Evolutionary conservation across 2,797 vertebrate species (phyloP).

Genomic region (Acanthornis magna): DNA sequence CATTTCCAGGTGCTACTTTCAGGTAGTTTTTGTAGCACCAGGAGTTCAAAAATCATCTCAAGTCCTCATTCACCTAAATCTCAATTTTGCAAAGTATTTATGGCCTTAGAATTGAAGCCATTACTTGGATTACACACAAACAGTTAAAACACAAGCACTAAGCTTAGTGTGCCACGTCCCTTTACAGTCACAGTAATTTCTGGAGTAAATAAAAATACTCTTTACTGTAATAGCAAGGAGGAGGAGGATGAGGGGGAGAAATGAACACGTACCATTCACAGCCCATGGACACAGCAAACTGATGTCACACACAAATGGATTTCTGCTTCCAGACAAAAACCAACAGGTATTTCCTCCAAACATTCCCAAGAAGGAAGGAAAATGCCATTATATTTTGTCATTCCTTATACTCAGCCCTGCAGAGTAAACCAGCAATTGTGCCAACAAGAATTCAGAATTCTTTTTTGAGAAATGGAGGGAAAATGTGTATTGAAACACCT

Average conservation of each 20-base stretch:
- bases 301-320: neutral
- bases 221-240: neutral
- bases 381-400: neutral
- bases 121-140: neutral
- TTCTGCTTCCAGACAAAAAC: neutral
- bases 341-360: neutral
- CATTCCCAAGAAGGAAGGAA: neutral
- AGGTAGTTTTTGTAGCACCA: neutral
- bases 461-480: neutral
- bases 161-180: neutral
- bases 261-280: fast-evolving
- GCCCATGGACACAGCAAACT: neutral
- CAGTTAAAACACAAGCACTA: neutral
- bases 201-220: neutral
- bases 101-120: neutral
- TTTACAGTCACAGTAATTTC: neutral
- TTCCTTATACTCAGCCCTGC: neutral
- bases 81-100: neutral
- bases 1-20: neutral
- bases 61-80: neutral
- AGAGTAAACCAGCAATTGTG: neutral
- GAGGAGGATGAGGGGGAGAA: neutral
- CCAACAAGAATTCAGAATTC: neutral
- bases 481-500: neutral
- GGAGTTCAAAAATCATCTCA: neutral